Evolutionary conservation across 2,888 invertebrate genomes (phyloP).

Genomic region (Apodemia hepburni): DNA sequence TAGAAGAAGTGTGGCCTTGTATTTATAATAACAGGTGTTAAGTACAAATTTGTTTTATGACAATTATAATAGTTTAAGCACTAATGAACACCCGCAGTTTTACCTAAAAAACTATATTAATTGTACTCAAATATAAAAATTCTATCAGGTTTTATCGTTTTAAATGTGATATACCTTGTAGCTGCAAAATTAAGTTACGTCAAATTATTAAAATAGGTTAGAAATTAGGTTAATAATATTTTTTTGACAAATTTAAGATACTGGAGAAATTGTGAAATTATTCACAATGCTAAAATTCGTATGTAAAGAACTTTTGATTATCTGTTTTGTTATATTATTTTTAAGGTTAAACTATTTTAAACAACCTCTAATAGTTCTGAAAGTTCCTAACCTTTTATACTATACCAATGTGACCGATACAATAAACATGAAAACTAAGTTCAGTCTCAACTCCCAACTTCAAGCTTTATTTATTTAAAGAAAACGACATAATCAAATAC

Average conservation of each 20-base stretch:
- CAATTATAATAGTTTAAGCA: slow-evolving; percentile 10
- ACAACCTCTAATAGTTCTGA: too few species aligned
- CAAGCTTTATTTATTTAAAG: too few species aligned
- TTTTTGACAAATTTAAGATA: neutral
- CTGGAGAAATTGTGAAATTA: neutral
- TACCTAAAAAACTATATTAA: neutral
- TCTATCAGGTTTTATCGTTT: neutral
- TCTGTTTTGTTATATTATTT: too few species aligned
- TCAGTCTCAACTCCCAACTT: too few species aligned
- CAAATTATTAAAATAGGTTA: neutral
- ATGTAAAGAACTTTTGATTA: too few species aligned
- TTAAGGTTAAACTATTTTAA: too few species aligned
- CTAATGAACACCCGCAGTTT: neutral
- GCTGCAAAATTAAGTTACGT: neutral
- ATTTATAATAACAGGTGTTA: slow-evolving; percentile 42
- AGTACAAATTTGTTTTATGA: slow-evolving; percentile 52
- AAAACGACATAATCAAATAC: too few species aligned
- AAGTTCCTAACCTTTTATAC: too few species aligned
- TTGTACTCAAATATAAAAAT: neutral
- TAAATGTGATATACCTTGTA: slow-evolving; percentile 5
- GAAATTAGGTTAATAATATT: neutral
- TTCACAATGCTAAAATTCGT: too few species aligned
- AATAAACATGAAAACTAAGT: too few species aligned
- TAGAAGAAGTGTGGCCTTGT: slow-evolving; percentile 38
- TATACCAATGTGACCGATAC: too few species aligned